Evolutionary conservation across 2,113 vertebrate genomes (phyloP), one percentile per base, ranked within the genome.

Genomic region (Nettapus auritus): DNA sequence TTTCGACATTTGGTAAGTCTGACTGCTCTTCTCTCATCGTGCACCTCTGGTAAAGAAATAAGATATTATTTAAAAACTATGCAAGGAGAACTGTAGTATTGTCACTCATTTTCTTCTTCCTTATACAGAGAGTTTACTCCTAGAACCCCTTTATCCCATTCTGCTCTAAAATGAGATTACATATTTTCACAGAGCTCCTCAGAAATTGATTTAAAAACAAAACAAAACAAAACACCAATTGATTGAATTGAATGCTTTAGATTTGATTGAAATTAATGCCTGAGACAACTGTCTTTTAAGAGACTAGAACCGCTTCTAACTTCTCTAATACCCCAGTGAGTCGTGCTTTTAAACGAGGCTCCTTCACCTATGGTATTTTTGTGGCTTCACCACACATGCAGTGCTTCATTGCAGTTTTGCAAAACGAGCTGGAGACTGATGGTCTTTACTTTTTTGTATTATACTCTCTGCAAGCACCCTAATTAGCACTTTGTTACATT

Each of bases 1-100:
- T 99, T 99, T 88, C 98, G 99, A 96, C 99, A 99, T 95, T 97
- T 99, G 99, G 99, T 99, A 97, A 97, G 98, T 88, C 55, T 69
- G 53, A 25, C 34, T 62, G 55, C 34, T 78, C 76, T 78, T 57
- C 62, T 71, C 50, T 55, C 63, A 5, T 48, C 6, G 0, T 12
- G 25, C 25, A 31, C 6, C 56, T 63, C 64, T 88, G 12, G 25
- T 28, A 73, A 22, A 86, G 50, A 60, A 34, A 64, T 20, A 42
- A 70, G 56, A 46, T 4, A 12, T 53, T 57, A 21, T 38, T 79
- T 46, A 25, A 67, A 73, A 94, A 34, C 22, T 56, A 17, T 3
- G 11, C 59, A 77, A 38, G 71, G 21, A 82, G 17, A 79, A 53
- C 13, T 66, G 15, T 19, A 15, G 55, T 75, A 44, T 31, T 75